phyloP scores from a whole-genome alignment of 2,888 invertebrate genomes.

The Drosophila paranaensis region DNA sequence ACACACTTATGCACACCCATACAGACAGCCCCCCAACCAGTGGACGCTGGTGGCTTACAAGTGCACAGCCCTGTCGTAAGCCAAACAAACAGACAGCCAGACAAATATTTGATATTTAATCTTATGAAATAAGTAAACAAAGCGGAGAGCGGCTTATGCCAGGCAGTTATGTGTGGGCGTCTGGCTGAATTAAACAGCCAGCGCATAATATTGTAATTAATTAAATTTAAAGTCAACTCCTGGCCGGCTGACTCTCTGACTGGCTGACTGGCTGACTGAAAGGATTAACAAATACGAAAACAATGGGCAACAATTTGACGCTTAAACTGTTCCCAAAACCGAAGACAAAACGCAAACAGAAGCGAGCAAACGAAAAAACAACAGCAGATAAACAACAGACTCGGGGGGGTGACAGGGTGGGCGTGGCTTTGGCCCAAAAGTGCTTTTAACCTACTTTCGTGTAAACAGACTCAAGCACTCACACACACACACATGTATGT shows the following conservation, averaged over 20 bases:
- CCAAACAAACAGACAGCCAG: slow-evolving; percentile 49
- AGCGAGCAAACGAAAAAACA: slow-evolving; percentile 1
- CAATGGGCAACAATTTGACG: slow-evolving; percentile 72
- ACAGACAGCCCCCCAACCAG: not conserved
- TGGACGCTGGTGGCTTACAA: slow-evolving; percentile 61
- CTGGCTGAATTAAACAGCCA: slow-evolving; percentile 49
- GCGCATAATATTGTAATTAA: slow-evolving; percentile 76
- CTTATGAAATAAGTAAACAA: slow-evolving; percentile 64
- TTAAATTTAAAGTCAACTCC: slow-evolving; percentile 74
- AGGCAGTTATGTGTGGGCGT: not conserved
- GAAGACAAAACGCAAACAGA: slow-evolving; percentile 73
- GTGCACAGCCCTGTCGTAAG: slow-evolving; percentile 55
- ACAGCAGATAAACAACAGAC: slow-evolving; percentile 21
- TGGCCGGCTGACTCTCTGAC: slow-evolving; percentile 16
- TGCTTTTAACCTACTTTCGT: slow-evolving; percentile 77
- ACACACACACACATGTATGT: not conserved
- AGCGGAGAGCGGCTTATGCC: slow-evolving; percentile 31
- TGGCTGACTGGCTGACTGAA: slow-evolving; percentile 27
- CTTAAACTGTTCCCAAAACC: slow-evolving; percentile 71
- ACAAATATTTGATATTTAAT: slow-evolving; percentile 78
- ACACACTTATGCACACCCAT: not conserved
- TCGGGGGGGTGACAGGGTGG: slow-evolving; percentile 4
- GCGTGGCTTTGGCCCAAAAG: slow-evolving; percentile 67
- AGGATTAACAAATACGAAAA: slow-evolving; percentile 68
- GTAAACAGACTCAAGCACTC: slow-evolving; percentile 49